Conservation (phyloP, 1,140 invertebrate genomes). For the Drosophila tsacasi region DNA sequence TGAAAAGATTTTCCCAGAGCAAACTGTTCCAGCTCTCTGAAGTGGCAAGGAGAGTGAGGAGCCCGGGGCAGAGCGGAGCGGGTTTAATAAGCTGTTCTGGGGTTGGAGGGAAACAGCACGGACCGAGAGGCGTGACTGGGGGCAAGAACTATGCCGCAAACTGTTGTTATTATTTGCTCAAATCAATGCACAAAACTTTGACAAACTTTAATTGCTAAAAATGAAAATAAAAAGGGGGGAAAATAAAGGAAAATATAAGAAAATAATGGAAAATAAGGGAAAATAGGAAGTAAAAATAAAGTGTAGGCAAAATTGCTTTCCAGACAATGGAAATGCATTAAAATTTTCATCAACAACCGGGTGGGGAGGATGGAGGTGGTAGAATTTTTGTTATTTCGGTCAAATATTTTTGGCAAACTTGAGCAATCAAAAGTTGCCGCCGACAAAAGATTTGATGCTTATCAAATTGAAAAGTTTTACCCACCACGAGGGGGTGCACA, state of each 20-base stretch:
- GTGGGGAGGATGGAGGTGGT: not conserved
- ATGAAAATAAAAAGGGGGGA: not conserved
- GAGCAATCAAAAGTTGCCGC: constrained; percentile 77
- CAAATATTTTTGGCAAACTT: constrained; percentile 72
- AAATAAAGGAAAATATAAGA: not conserved
- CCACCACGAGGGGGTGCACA: not conserved
- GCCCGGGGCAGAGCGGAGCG: not conserved
- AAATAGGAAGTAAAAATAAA: constrained; percentile 14
- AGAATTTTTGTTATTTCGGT: constrained; percentile 61
- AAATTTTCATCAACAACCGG: constrained; percentile 51
- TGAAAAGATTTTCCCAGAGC: constrained; percentile 58
- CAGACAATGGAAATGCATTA: constrained; percentile 78
- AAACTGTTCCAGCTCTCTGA: constrained; percentile 18
- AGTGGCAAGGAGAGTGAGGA: not conserved
- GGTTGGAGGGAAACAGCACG: not conserved
- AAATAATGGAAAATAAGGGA: not conserved
- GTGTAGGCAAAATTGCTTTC: constrained; percentile 26
- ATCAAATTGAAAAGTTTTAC: constrained; percentile 78
- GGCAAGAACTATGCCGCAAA: constrained; percentile 65
- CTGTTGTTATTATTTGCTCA: constrained; percentile 66
- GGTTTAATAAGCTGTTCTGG: constrained; percentile 51
- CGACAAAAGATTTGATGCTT: constrained; percentile 69
- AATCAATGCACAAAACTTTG: constrained; percentile 77
- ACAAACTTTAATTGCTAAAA: constrained; percentile 76
- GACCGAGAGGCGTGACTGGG: constrained; percentile 31